These are phyloP conservation scores for Erythrocercus mccallii DNA, from an alignment of 2,113 vertebrate genomes.

Conservation along the genomic window DNA sequence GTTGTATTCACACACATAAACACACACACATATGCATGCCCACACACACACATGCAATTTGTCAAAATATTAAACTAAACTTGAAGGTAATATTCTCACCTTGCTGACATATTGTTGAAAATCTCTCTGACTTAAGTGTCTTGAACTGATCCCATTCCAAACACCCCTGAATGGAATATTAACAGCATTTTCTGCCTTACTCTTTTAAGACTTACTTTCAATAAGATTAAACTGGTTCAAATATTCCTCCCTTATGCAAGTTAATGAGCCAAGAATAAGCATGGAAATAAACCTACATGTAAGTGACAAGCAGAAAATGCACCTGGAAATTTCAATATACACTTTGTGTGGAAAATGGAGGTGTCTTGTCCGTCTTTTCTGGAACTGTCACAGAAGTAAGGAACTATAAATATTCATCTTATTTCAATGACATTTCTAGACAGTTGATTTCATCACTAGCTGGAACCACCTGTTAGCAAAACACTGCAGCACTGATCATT, in stretches of 20 bases:
- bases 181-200: background rate
- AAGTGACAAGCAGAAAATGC: background rate
- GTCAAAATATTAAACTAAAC: background rate
- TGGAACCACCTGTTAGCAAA: background rate
- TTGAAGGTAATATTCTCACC: background rate
- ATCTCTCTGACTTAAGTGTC: background rate
- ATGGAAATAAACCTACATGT: background rate
- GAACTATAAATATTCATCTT: background rate
- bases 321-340: background rate
- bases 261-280: background rate
- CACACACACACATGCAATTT: background rate
- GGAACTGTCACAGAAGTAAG: background rate
- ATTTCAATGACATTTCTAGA: background rate
- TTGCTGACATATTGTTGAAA: background rate
- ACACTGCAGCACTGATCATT: background rate
- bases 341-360: background rate
- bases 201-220: background rate
- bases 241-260: background rate
- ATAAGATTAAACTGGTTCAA: background rate
- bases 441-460: background rate
- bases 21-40: background rate
- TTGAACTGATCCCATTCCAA: background rate
- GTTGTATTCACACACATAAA: background rate
- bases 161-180: background rate
- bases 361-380: background rate